These are phyloP conservation scores for Helostoma temminkii DNA, from an alignment of 2,797 vertebrate genomes.

Conservation along the genomic window DNA sequence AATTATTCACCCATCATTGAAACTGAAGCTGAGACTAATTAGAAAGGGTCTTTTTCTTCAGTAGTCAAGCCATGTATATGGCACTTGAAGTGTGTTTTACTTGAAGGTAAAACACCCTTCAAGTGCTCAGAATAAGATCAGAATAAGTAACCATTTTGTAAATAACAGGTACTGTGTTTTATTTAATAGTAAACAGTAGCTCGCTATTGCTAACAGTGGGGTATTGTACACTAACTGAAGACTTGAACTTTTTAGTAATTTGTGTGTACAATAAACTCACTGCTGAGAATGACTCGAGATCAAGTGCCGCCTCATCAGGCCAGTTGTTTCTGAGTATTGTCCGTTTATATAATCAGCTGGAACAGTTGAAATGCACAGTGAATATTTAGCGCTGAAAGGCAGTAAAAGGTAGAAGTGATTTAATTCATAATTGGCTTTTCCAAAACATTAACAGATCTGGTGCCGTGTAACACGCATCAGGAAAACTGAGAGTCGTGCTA, in stretches of 20 bases:
- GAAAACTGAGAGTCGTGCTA: not conserved
- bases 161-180: not conserved
- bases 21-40: no score
- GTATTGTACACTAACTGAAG: not conserved
- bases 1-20: no score
- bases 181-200: not conserved
- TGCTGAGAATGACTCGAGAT: constrained; percentile 23
- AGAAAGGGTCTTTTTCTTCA: no score
- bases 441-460: constrained; percentile 3
- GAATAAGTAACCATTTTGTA: no score
- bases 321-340: constrained; percentile 1
- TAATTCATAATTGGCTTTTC: constrained; percentile 12
- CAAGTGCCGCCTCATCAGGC: constrained; percentile 13
- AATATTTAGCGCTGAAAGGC: not conserved
- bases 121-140: no score
- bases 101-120: no score
- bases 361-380: not conserved
- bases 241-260: constrained; percentile 10
- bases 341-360: constrained; percentile 19
- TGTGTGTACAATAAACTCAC: constrained; percentile 13
- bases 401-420: not conserved
- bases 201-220: not conserved
- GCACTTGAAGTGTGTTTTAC: no score
- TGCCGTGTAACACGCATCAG: constrained; percentile 1
- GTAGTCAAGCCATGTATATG: no score